A percentile compares a stretch with the other conserved stretches of the same genome.
Evolutionary conservation across 2,888 invertebrate species (phyloP).

Genomic region (Charanyca ferruginea): DNA sequence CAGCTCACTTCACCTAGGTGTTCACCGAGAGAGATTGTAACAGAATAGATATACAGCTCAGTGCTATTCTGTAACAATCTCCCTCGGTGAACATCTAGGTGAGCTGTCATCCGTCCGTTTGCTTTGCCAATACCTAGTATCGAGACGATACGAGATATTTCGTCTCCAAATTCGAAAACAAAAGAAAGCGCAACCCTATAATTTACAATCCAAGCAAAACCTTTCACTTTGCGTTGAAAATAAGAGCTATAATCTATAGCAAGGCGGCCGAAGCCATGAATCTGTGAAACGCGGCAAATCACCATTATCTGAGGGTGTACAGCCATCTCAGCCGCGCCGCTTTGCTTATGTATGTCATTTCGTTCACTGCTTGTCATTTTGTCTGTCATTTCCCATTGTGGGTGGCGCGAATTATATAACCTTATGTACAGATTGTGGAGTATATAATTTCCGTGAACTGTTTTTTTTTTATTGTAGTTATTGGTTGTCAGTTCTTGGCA

Average conservation of each 20-base stretch:
- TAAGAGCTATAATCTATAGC: slow-evolving; percentile 63
- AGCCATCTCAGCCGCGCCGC: slow-evolving; percentile 50
- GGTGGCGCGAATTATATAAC: slow-evolving; percentile 62
- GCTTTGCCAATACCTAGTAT: no score
- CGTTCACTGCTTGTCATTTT: slow-evolving; percentile 59
- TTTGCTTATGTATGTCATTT: slow-evolving; percentile 54
- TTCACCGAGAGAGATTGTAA: no score
- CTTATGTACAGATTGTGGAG: slow-evolving; percentile 21
- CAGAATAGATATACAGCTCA: no score
- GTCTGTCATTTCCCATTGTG: slow-evolving; percentile 66
- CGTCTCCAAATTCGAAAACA: not conserved
- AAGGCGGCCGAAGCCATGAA: slow-evolving; percentile 60
- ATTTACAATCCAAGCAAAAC: slow-evolving; percentile 29
- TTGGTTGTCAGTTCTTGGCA: not conserved
- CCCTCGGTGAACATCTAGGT: no score
- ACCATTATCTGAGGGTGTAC: slow-evolving; percentile 68
- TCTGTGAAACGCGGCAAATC: slow-evolving; percentile 72
- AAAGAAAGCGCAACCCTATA: slow-evolving; percentile 20
- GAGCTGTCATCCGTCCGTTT: no score
- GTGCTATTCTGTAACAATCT: no score
- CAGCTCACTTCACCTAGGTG: no score
- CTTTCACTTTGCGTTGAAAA: slow-evolving; percentile 69
- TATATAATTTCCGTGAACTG: not conserved
- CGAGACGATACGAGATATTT: no score
- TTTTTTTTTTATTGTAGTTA: slow-evolving; percentile 2